These are phyloP conservation scores for Hybognathus amarus DNA, from an alignment of 2,797 vertebrate species.

Conservation along the genomic window DNA sequence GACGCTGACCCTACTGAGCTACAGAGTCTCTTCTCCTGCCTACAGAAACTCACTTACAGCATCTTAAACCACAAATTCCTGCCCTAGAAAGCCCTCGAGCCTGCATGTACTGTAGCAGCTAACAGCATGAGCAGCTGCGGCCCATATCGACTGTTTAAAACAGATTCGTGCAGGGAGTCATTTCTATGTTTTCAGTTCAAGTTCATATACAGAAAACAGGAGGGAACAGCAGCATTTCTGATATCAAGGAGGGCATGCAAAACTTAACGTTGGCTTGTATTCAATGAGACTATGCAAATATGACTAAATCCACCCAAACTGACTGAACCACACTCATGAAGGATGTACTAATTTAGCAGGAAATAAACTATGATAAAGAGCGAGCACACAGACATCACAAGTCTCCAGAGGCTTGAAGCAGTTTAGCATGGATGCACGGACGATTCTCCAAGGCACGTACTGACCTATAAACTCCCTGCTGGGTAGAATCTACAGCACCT, in stretches of 20 bases:
- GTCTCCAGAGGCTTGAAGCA: slow-evolving; percentile 21
- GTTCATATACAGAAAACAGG: slow-evolving; percentile 33
- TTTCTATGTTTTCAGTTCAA: slow-evolving; percentile 1
- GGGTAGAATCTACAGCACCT: not conserved
- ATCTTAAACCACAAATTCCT: slow-evolving; percentile 29
- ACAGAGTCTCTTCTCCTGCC: slow-evolving; percentile 3
- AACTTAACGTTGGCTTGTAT: slow-evolving; percentile 18
- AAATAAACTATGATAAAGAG: not conserved
- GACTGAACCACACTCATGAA: not conserved
- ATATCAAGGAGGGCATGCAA: slow-evolving; percentile 45
- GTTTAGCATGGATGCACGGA: not conserved
- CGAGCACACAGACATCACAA: not conserved
- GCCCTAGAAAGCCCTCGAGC: slow-evolving; percentile 4
- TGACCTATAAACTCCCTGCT: slow-evolving; percentile 30
- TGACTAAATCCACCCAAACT: slow-evolving; percentile 29
- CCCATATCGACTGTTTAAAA: not conserved
- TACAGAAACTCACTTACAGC: slow-evolving; percentile 49
- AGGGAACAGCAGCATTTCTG: slow-evolving; percentile 5
- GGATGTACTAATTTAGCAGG: not conserved
- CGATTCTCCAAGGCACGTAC: not conserved
- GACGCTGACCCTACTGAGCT: slow-evolving; percentile 30
- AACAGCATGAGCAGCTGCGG: slow-evolving; percentile 29
- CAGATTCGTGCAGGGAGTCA: not conserved
- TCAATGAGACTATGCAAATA: slow-evolving; percentile 26
- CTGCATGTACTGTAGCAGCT: not conserved